These are phyloP conservation scores for Drosophila lacertosa DNA, from an alignment of 1,140 invertebrate genomes.

Conservation along the genomic window DNA sequence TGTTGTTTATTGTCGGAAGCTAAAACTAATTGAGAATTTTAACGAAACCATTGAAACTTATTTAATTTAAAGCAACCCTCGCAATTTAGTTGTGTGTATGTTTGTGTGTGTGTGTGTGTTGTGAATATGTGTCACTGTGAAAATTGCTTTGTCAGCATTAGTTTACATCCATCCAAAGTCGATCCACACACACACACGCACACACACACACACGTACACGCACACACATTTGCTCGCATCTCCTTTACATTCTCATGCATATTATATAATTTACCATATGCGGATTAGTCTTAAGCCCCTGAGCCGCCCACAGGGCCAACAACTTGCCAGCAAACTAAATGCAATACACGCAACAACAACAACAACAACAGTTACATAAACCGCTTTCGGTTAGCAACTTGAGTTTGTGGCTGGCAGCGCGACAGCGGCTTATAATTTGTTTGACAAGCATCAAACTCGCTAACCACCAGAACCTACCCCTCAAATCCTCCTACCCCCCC, in stretches of 20 bases:
- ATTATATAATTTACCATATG: slow-evolving; percentile 80
- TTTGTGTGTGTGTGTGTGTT: slow-evolving; percentile 4
- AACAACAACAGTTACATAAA: slow-evolving; percentile 57
- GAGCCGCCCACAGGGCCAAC: slow-evolving; percentile 38
- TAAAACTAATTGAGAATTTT: too few relatives aligned
- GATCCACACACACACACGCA: slow-evolving; percentile 14
- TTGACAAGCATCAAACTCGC: slow-evolving; percentile 72
- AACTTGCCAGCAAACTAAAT: slow-evolving; percentile 59
- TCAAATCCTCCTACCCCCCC: background rate
- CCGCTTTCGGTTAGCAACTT: slow-evolving; percentile 64
- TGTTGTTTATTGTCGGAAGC: too few relatives aligned
- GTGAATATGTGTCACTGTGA: slow-evolving; percentile 63
- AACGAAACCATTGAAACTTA: too few relatives aligned
- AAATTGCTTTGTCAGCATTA: slow-evolving; percentile 70
- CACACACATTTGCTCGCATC: background rate
- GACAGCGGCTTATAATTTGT: slow-evolving; percentile 73
- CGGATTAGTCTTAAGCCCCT: slow-evolving; percentile 73
- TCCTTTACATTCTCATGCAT: slow-evolving; percentile 35
- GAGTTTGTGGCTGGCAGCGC: slow-evolving; percentile 41
- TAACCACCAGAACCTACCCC: slow-evolving; percentile 1
- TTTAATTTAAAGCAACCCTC: background rate
- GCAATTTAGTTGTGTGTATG: slow-evolving; percentile 7
- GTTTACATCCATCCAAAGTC: slow-evolving; percentile 44
- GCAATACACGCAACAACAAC: slow-evolving; percentile 22
- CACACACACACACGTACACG: slow-evolving; percentile 4